Evolutionary conservation across 30 jellyfish, hydroid and myxozoan species (phyloP).

Genomic region (Aurelia aurita): DNA sequence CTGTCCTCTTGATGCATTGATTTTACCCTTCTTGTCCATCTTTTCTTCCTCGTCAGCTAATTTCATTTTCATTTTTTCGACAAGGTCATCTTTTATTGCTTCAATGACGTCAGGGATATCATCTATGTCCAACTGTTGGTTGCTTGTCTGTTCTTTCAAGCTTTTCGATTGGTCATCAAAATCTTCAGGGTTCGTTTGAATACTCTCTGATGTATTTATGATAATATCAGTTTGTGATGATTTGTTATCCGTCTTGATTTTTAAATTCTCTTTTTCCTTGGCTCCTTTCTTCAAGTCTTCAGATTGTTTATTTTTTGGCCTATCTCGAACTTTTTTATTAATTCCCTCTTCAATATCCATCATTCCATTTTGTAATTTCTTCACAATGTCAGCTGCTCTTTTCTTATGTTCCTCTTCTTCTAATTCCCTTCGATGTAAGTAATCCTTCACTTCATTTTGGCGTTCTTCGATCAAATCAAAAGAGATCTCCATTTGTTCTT

Average conservation of each 20-base stretch:
- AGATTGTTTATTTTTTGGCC: neutral
- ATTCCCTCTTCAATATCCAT: slow-evolving; percentile 28
- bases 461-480: slow-evolving; percentile 75
- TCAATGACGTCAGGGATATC: slow-evolving; percentile 60
- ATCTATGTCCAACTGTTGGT: neutral
- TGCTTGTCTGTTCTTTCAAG: neutral
- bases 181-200: slow-evolving; percentile 8
- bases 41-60: slow-evolving; percentile 39
- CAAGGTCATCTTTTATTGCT: slow-evolving; percentile 54
- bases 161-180: neutral
- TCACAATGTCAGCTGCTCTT: slow-evolving; percentile 64
- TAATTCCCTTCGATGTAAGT: slow-evolving; percentile 42
- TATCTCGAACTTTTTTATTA: neutral
- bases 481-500: slow-evolving; percentile 60
- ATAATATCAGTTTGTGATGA: neutral
- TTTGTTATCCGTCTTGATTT: neutral
- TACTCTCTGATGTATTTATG: neutral
- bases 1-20: no score
- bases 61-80: slow-evolving; percentile 26
- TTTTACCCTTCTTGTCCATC: neutral
- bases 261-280: neutral
- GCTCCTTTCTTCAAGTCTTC: neutral
- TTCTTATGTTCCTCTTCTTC: slow-evolving; percentile 71
- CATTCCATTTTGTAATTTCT: slow-evolving; percentile 55
- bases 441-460: slow-evolving; percentile 56